phyloP scores from a whole-genome alignment of 2,797 vertebrate species.

The Arnoldichthys spilopterus region DNA sequence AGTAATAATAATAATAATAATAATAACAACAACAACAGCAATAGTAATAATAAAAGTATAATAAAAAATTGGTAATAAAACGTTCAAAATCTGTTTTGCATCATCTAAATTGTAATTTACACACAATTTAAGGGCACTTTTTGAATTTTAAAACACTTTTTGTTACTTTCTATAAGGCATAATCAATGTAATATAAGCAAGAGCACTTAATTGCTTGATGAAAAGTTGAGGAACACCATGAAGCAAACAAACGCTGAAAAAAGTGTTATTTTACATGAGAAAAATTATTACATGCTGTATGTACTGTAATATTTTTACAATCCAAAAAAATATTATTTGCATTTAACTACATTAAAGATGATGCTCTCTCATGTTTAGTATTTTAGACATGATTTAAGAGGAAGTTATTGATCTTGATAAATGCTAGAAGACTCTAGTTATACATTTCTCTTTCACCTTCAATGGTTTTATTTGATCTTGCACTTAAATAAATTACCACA shows the following conservation, averaged over 20 bases:
- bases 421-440: slow-evolving; percentile 26
- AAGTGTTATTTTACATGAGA: background rate
- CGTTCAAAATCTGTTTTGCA: too few species aligned
- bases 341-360: slow-evolving; percentile 16
- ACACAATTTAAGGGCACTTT: too few species aligned
- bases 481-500: slow-evolving; percentile 59
- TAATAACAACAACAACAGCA: too few species aligned
- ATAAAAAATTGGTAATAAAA: too few species aligned
- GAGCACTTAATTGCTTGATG: background rate
- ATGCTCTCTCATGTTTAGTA: slow-evolving; percentile 9
- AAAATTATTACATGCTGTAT: too few species aligned
- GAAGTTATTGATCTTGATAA: slow-evolving; percentile 29
- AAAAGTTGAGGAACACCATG: background rate
- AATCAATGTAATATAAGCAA: too few species aligned
- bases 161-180: too few species aligned
- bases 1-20: too few species aligned
- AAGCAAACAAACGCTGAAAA: background rate
- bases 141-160: too few species aligned
- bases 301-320: background rate
- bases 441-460: slow-evolving; percentile 41
- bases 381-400: slow-evolving; percentile 27
- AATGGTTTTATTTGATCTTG: slow-evolving; percentile 52
- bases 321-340: background rate
- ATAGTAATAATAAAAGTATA: too few species aligned
- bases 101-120: too few species aligned